Evolutionary conservation across 2,113 vertebrate species (phyloP).

Genomic region (Recurvirostra avosetta): DNA sequence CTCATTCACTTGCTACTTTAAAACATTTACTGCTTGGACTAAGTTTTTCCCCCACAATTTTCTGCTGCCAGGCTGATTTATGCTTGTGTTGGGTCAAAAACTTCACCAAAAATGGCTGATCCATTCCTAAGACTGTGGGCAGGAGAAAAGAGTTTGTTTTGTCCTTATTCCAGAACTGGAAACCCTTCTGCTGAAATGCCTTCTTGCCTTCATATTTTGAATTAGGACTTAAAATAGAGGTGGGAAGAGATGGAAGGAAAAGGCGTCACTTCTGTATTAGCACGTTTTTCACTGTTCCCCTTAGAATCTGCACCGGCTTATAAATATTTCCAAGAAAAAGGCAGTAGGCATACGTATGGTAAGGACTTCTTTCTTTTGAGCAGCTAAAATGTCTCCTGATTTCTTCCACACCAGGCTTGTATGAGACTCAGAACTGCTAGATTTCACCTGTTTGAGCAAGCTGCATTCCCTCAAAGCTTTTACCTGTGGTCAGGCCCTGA

Average conservation of each 20-base stretch:
- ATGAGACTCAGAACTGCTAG: background rate
- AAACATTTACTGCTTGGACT: background rate
- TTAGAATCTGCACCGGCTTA: background rate
- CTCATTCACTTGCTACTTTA: background rate
- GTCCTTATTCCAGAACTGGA: conserved; percentile 2
- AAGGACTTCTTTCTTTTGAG: background rate
- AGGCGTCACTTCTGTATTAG: background rate
- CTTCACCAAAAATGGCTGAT: background rate
- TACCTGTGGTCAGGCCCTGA: background rate
- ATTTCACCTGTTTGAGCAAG: background rate
- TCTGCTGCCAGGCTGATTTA: background rate
- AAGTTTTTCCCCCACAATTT: background rate
- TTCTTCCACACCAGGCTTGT: background rate
- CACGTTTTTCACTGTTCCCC: background rate
- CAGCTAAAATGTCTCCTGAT: background rate
- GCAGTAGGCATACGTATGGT: background rate
- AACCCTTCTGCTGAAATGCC: conserved; percentile 6
- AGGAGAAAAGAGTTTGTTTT: conserved; percentile 7
- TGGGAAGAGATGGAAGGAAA: background rate
- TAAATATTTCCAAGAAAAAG: background rate
- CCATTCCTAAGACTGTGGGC: background rate
- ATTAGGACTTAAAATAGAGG: conserved; percentile 28
- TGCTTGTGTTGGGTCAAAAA: background rate
- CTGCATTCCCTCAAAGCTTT: background rate
- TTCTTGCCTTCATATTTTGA: background rate